Base-by-base conservation (phyloP, 2,888 invertebrate genomes). In the Thera obeliscata region DNA sequence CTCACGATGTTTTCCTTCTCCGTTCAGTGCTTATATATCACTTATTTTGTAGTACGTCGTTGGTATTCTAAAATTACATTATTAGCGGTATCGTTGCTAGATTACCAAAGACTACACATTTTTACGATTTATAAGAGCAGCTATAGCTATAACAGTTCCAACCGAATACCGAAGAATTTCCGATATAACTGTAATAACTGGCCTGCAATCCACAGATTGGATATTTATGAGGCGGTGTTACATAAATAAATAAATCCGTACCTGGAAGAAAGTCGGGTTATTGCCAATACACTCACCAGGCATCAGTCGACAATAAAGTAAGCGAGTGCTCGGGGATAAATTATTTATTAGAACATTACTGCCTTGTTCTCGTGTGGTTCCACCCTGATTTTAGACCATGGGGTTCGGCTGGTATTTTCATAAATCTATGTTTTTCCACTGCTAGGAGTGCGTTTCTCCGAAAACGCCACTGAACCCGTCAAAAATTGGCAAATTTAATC, bases 231-330 rank as follows among this genome's bases (percentile, higher is more conserved):
- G 82, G 76, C 38, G 12, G 76, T 64, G 64, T 50, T 82, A 78
- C 77, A 80, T 86, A 88, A 86, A 89, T 89, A 89, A 89, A 89
- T 89, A 89, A 89, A 89, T 87, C 86, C 78, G 83, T 79, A 81
- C 54, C 61, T 55, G 76, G 69, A 56, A 56, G 58, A 36, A 68
- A 61, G 56, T 75, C 74, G 68, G 66, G 74, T 77, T 82, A 79
- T 79, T 78, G 79, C 77, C 72, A 77, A 75, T 78, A 78, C 75
- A 78, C 77, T 76, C 70, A 69, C 62, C 71, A 35, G 57, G 54
- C 61, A 67, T 59, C 70, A 65, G 65, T 68, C 62, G 61, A 72
- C 73, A 70, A 70, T 73, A 73, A 73, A 73, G 70, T 68, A 67
- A 72, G 64, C 67, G 71, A 64, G 62, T 52, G 66, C 67, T 69